Conservation (phyloP, 2,888 invertebrate genomes). For the Diplazon laetatorius region DNA sequence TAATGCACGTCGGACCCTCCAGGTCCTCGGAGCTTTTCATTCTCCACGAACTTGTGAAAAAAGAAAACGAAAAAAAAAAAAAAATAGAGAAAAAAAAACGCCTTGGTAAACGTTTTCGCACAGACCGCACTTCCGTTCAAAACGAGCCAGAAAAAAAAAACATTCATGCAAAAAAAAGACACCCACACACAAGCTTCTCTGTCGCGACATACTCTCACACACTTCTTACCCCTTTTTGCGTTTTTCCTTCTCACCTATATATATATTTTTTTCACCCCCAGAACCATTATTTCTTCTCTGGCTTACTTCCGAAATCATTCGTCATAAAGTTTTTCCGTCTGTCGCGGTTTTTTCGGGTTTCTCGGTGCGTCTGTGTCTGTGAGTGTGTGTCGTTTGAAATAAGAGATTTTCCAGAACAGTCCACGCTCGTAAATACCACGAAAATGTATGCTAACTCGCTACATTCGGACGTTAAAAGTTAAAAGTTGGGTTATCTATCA, state of each 20-base stretch:
- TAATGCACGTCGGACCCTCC: conserved; percentile 25
- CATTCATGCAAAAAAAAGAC: too few relatives aligned
- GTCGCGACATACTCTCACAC: neutral
- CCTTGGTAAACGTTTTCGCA: conserved; percentile 31
- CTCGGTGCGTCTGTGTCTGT: too few relatives aligned
- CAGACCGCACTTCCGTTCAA: conserved; percentile 24
- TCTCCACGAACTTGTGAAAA: neutral
- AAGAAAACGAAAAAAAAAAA: too few relatives aligned
- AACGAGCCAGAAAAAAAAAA: too few relatives aligned
- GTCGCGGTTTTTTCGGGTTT: neutral
- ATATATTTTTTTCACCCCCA: neutral
- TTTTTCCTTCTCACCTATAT: conserved; percentile 1
- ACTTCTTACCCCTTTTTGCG: neutral
- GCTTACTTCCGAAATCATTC: conserved; percentile 18
- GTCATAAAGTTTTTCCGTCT: conserved; percentile 5
- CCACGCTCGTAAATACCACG: neutral
- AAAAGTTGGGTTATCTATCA: neutral
- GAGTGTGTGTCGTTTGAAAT: too few relatives aligned
- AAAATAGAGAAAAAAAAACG: too few relatives aligned
- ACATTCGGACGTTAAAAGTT: conserved; percentile 4
- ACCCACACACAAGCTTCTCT: too few relatives aligned
- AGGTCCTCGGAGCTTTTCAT: conserved; percentile 4
- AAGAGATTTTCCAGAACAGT: neutral
- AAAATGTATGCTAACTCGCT: conserved; percentile 15
- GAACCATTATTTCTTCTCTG: too few relatives aligned